A percentile compares a stretch with the other conserved stretches of the same genome.
Evolutionary conservation across 2,113 vertebrate species (phyloP).

Genomic region (Rhabdornis inornatus): DNA sequence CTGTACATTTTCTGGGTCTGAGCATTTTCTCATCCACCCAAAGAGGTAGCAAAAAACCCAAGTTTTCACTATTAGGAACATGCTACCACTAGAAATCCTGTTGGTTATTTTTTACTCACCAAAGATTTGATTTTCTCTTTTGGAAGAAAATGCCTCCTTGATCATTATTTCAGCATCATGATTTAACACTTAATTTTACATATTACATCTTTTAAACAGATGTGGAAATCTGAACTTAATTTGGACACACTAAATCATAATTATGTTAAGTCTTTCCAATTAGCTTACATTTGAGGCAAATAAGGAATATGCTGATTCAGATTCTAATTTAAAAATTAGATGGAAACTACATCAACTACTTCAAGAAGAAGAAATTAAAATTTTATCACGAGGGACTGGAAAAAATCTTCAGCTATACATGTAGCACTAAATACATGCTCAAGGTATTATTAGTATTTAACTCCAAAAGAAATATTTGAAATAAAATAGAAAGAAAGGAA

Average conservation of each 20-base stretch:
- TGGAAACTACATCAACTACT: neutral
- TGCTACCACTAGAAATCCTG: neutral
- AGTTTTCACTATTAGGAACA: neutral
- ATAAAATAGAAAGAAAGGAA: neutral
- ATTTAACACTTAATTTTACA: neutral
- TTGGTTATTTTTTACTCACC: neutral
- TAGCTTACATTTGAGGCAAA: neutral
- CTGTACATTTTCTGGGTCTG: neutral
- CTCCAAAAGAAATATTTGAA: neutral
- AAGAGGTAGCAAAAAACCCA: fast-evolving
- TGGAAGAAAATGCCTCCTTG: neutral
- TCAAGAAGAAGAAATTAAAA: neutral
- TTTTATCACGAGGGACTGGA: neutral
- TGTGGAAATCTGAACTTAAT: neutral
- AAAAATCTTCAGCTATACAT: neutral
- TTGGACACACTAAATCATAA: neutral
- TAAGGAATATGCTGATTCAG: neutral
- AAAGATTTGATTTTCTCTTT: neutral
- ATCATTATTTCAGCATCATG: neutral
- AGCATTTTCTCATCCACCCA: neutral
- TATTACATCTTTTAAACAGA: neutral
- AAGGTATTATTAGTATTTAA: neutral
- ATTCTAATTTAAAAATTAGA: conserved; percentile 5
- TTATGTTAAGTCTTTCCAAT: neutral
- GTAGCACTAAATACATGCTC: neutral